These are phyloP conservation scores for Orthosia incerta DNA, from an alignment of 2,888 invertebrate genomes.

Conservation along the genomic window DNA sequence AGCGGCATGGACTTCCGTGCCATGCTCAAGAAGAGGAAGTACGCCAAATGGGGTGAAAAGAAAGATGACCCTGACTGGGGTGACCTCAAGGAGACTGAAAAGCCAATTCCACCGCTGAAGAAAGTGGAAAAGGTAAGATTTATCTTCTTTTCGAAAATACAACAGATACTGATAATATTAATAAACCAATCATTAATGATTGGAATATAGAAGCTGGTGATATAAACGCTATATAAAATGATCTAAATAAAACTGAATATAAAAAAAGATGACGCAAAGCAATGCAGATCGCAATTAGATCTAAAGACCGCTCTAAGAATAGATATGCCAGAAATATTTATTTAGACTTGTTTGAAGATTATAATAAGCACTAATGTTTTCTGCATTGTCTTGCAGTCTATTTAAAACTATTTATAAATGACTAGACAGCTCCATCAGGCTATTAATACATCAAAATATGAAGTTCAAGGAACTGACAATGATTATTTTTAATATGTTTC, in stretches of 20 bases:
- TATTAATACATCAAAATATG: constrained; percentile 46
- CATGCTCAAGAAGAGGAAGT: constrained; percentile 98
- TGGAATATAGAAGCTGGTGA: constrained; percentile 77
- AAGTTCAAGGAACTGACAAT: constrained; percentile 42
- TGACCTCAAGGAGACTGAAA: constrained; percentile 97
- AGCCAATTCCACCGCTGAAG: constrained; percentile 96
- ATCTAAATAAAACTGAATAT: constrained; percentile 61
- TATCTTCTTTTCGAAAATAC: constrained; percentile 28
- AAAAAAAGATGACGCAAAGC: constrained; percentile 62
- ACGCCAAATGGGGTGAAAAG: constrained; percentile 97
- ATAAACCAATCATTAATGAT: constrained; percentile 12
- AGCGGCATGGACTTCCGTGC: constrained; percentile 99
- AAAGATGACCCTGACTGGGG: constrained; percentile 98
- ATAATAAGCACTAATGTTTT: constrained; percentile 58
- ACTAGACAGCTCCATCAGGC: constrained; percentile 79
- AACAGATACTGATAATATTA: constrained; percentile 25
- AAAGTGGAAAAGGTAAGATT: constrained; percentile 97
- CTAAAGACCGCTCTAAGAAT: constrained; percentile 47
- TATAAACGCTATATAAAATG: constrained; percentile 74
- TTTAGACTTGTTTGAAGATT: constrained; percentile 21
- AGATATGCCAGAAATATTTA: constrained; percentile 45
- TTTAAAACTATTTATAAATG: constrained; percentile 69
- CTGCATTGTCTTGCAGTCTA: constrained; percentile 72
- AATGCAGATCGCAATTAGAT: constrained; percentile 64
- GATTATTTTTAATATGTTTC: constrained; percentile 27